Evolutionary conservation across 2,888 invertebrate species (phyloP).

Genomic region (Cosmopolites sordidus): DNA sequence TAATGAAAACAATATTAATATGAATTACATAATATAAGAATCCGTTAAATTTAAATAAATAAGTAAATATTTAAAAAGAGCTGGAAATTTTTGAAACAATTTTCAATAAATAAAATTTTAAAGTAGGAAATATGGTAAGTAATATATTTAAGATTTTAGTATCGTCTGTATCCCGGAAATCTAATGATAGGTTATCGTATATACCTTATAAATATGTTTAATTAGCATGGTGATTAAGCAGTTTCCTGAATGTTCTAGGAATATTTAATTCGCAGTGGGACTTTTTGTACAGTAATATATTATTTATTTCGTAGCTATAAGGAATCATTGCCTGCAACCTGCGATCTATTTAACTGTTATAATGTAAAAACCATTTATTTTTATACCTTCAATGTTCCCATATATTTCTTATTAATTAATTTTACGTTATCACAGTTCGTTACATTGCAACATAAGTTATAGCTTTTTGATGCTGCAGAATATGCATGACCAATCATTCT

Average conservation of each 20-base stretch:
- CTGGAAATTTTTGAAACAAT: too few relatives aligned
- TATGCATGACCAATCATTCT: neutral
- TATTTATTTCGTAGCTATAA: slow-evolving; percentile 22
- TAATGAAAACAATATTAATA: too few relatives aligned
- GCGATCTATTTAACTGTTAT: slow-evolving; percentile 12
- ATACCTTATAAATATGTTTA: slow-evolving; percentile 21
- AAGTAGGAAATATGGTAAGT: too few relatives aligned
- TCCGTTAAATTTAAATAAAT: too few relatives aligned
- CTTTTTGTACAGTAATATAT: slow-evolving; percentile 23
- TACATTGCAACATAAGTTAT: slow-evolving; percentile 1
- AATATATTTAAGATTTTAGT: too few relatives aligned
- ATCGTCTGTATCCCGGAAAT: too few relatives aligned
- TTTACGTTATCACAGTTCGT: slow-evolving; percentile 20
- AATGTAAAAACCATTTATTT: slow-evolving; percentile 16
- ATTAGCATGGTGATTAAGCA: slow-evolving; percentile 23
- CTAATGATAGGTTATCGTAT: too few relatives aligned
- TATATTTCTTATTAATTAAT: neutral
- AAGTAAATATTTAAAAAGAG: too few relatives aligned
- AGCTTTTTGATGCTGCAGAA: slow-evolving; percentile 5
- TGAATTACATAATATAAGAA: too few relatives aligned
- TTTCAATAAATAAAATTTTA: too few relatives aligned
- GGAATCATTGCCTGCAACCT: slow-evolving; percentile 20
- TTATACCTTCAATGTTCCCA: neutral
- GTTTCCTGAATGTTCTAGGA: neutral
- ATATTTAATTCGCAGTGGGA: neutral